phyloP scores from a whole-genome alignment of 2,113 vertebrate genomes.

The Myotis davidii region DNA sequence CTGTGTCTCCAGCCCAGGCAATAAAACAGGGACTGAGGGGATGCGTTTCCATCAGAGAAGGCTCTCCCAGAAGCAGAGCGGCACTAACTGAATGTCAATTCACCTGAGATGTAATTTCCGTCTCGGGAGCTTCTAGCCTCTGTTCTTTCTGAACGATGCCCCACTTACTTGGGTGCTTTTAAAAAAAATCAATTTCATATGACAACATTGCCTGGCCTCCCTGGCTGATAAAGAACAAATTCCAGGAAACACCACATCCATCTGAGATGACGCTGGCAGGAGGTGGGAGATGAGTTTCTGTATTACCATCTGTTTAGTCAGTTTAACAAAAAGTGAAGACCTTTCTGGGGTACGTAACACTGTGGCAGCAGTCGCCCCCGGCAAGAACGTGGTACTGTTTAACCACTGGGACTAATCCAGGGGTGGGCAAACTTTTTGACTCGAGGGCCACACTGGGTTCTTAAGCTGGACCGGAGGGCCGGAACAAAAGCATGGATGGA shows the following conservation, averaged over 20 bases:
- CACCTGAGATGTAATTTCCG: neutral
- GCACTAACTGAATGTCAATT: neutral
- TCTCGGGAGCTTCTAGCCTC: neutral
- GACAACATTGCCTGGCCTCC: neutral
- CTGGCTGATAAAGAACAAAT: conserved; percentile 6
- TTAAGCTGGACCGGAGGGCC: too few relatives aligned
- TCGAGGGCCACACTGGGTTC: too few relatives aligned
- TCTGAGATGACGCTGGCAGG: neutral
- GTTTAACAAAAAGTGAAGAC: neutral
- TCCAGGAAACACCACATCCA: neutral
- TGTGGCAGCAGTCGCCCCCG: neutral
- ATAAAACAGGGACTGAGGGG: rapidly evolving
- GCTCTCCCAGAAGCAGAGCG: neutral
- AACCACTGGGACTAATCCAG: neutral
- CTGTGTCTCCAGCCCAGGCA: rapidly evolving
- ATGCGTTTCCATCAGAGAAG: neutral
- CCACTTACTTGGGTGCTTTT: neutral
- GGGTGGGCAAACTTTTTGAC: too few relatives aligned
- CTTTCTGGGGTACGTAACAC: neutral
- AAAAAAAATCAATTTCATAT: neutral
- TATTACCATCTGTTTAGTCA: neutral
- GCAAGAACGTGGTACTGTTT: neutral
- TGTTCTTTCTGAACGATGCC: neutral
- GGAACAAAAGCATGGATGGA: too few relatives aligned
- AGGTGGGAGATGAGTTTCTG: neutral